Conservation (phyloP, 1,140 invertebrate species). For the Neuroterus valhalla region DNA sequence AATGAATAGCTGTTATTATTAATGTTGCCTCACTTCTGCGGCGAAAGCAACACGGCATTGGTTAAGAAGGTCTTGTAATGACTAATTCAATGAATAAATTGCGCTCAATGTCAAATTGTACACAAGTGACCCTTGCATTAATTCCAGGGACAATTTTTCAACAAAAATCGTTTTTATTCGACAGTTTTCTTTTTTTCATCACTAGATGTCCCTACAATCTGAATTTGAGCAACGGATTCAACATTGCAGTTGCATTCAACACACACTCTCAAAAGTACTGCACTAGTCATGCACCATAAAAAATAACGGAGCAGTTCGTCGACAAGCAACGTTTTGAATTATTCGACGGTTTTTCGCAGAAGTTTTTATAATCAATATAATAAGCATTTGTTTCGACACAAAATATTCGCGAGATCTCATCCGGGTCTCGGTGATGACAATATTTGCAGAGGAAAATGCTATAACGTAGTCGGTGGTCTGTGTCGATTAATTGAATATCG, state of each 20-base stretch:
- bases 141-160: slow-evolving; percentile 39
- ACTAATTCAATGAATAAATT: slow-evolving; percentile 54
- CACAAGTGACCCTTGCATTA: slow-evolving; percentile 43
- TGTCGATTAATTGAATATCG: slow-evolving; percentile 33
- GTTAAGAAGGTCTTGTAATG: slow-evolving; percentile 38
- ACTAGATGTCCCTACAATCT: slow-evolving; percentile 4
- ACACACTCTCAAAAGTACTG: slow-evolving; percentile 8
- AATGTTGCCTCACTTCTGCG: slow-evolving; percentile 22
- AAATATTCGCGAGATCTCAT: slow-evolving; percentile 5
- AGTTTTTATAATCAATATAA: not conserved
- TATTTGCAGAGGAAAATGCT: slow-evolving; percentile 37
- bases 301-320: not conserved
- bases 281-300: slow-evolving; percentile 2
- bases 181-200: slow-evolving; percentile 1
- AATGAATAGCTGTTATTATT: slow-evolving; percentile 37
- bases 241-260: slow-evolving; percentile 11
- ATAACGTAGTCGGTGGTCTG: slow-evolving; percentile 34
- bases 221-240: slow-evolving; percentile 21
- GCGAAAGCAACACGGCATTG: slow-evolving; percentile 14
- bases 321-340: not conserved
- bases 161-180: slow-evolving; percentile 34
- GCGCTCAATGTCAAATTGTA: slow-evolving; percentile 43
- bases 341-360: not conserved
- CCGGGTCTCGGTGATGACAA: not conserved
- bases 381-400: slow-evolving; percentile 17